Conservation (phyloP, 2,888 invertebrate species). For the Esperia sulphurella region DNA sequence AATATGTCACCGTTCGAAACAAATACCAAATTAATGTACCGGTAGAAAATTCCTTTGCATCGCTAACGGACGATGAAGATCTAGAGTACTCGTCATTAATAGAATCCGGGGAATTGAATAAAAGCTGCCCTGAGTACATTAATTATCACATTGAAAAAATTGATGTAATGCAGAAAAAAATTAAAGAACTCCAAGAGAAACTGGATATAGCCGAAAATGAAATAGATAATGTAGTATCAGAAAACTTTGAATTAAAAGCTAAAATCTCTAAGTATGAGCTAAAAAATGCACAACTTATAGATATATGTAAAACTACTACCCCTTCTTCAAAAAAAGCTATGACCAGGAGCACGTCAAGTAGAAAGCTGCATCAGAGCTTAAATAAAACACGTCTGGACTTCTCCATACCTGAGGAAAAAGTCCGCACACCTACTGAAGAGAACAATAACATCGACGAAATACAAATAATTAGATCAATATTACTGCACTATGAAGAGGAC, state of each 20-base stretch:
- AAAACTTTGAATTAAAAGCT: neutral
- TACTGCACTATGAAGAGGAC: too few species aligned
- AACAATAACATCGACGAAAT: neutral
- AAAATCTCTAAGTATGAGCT: neutral
- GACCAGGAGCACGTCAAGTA: neutral
- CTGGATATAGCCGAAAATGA: neutral
- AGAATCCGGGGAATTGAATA: neutral
- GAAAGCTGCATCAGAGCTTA: neutral
- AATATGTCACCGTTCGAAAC: neutral
- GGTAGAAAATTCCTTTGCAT: neutral
- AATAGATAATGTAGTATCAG: neutral
- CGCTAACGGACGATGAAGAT: too few species aligned
- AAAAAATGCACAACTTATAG: neutral
- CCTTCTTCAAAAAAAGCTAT: neutral
- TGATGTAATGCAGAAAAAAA: neutral
- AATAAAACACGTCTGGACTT: too few species aligned
- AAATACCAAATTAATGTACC: neutral
- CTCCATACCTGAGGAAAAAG: neutral
- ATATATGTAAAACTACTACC: neutral
- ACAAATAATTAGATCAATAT: too few species aligned
- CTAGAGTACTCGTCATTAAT: too few species aligned
- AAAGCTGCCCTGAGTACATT: neutral
- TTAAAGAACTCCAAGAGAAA: neutral
- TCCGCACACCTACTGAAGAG: neutral
- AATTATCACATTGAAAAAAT: neutral